phyloP scores from a whole-genome alignment of 2,888 invertebrate genomes.

The Baronia brevicornis region DNA sequence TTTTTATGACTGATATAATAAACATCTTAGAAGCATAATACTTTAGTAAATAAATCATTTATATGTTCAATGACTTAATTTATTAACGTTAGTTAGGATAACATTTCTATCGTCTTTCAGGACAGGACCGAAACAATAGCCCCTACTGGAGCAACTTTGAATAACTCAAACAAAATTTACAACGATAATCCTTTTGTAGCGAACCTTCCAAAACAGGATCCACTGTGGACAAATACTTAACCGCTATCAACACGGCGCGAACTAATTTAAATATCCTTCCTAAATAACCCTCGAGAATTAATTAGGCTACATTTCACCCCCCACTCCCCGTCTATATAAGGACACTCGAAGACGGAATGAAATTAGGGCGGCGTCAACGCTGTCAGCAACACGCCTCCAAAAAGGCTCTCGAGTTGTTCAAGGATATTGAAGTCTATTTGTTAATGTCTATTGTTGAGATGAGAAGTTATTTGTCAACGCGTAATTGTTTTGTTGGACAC shows the following conservation, averaged over 20 bases:
- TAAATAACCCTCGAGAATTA: constrained; percentile 13
- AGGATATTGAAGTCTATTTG: constrained; percentile 4
- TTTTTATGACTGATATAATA: too few species aligned
- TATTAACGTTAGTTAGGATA: too few species aligned
- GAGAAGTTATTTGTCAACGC: too few species aligned
- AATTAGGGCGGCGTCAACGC: constrained; percentile 9
- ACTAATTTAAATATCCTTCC: constrained; percentile 13
- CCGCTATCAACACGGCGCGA: constrained; percentile 10
- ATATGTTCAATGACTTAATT: too few species aligned
- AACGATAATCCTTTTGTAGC: constrained; percentile 4
- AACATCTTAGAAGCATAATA: too few species aligned
- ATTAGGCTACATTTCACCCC: constrained; percentile 11
- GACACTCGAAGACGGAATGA: constrained; percentile 7
- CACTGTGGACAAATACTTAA: constrained; percentile 3
- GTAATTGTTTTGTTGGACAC: too few species aligned
- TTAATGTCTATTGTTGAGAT: not conserved
- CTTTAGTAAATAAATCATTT: too few species aligned
- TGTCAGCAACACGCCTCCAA: constrained; percentile 10
- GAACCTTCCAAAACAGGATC: constrained; percentile 1
- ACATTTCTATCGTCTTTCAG: too few species aligned
- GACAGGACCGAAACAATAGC: constrained; percentile 1
- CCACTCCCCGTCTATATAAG: constrained; percentile 5
- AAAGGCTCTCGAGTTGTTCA: constrained; percentile 5
- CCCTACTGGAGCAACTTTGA: too few species aligned
- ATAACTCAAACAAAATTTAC: not conserved